Base-by-base conservation (phyloP, 2,888 invertebrate species). In the Eurytoma californica region DNA sequence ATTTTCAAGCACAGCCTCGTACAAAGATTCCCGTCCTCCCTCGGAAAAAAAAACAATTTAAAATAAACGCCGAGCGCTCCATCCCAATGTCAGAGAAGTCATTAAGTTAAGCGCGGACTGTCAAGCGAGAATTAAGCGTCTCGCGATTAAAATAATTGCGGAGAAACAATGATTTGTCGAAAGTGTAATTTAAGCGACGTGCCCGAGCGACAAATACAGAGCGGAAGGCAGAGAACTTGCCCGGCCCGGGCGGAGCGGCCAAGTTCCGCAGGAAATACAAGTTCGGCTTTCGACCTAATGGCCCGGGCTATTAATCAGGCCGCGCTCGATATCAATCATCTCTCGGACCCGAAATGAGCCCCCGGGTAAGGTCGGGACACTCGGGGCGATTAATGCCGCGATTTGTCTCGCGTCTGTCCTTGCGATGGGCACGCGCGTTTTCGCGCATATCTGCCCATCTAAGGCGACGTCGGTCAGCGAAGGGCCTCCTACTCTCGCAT, bases 261-360 rank as follows among this genome's bases (percentile, higher is more conserved):
- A 72, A 72, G 76, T 68, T 70, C 58, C 51, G 63, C 0, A 47
- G 66, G 66, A 75, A 70, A 51, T 75, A 67, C 60, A 72, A 79
- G 73, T 49, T 63, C 55, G 14, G 60, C 63, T 76, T 66, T 73
- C 63, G 72, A 79, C 81, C 82, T 83, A 83, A 83, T 82, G 82
- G 72, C 79, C 73, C 68, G 68, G 72, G 39, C 81, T 77, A 83
- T 84, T 82, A 83, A 83, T 84, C 83, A 82, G 72, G 51, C 51
- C 63, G 60, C 73, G 74, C 63, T 80, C 78, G 77, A 77, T 80
- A 83, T 83, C 82, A 82, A 82, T 81, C 79, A 81, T 81, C 67
- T 66, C 49, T 53, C 63, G 55, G 39, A 47, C 58, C 57, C 28
- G 57, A 78, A 80, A 80, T 80, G 77, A 80, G 70, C 67, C 55